Conservation (phyloP, 2,888 invertebrate species). For the Acronicta alni region DNA sequence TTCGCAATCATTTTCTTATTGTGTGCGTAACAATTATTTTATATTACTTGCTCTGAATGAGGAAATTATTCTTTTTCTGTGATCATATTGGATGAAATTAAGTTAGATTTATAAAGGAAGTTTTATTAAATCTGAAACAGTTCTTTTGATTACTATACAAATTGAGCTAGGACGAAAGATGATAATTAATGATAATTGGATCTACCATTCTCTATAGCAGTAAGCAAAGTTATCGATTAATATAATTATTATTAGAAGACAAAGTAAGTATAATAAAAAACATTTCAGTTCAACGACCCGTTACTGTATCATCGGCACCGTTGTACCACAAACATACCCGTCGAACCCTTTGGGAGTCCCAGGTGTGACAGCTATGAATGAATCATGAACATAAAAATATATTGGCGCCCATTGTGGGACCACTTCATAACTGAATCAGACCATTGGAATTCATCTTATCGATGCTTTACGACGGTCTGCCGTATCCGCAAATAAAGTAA, state of each 20-base stretch:
- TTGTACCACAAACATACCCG: neutral
- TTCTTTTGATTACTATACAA: too few species aligned
- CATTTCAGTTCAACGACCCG: neutral
- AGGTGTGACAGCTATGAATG: constrained; percentile 40
- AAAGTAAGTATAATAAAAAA: neutral
- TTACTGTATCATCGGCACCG: neutral
- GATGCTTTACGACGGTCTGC: constrained; percentile 40
- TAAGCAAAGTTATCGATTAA: too few species aligned
- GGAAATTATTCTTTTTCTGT: neutral
- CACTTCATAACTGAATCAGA: constrained; percentile 32
- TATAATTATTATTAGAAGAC: too few species aligned
- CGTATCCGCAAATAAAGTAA: constrained; percentile 39
- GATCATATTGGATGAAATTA: neutral
- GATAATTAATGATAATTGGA: too few species aligned
- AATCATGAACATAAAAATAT: constrained; percentile 44
- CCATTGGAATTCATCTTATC: constrained; percentile 35
- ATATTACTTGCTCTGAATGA: constrained; percentile 12
- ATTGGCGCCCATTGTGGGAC: constrained; percentile 45
- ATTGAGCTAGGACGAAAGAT: too few species aligned
- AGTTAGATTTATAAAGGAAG: too few species aligned
- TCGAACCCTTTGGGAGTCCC: constrained; percentile 11
- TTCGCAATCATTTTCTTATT: constrained; percentile 28
- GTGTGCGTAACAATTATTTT: constrained; percentile 20
- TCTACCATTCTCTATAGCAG: too few species aligned
- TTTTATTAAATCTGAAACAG: too few species aligned